A percentile compares a stretch with the other conserved stretches of the same genome.
Evolutionary conservation across 2,113 vertebrate genomes (phyloP).

Genomic region (Gallinago paraguaiae): DNA sequence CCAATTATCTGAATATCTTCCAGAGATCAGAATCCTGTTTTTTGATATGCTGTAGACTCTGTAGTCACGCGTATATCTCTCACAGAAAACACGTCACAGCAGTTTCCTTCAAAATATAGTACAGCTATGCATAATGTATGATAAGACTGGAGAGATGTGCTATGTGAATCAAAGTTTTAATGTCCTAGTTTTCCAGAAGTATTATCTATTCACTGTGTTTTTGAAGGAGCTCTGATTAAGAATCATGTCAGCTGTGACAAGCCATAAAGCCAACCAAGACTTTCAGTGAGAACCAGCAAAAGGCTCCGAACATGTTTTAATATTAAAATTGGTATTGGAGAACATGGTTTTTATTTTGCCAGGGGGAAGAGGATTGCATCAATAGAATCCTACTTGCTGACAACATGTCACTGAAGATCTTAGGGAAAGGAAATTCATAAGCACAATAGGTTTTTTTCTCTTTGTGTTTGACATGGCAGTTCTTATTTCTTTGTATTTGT

Average conservation of each 20-base stretch:
- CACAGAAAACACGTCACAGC: constrained; percentile 24
- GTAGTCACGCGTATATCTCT: background rate
- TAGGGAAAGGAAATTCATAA: background rate
- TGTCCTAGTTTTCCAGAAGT: constrained; percentile 56
- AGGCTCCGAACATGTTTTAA: background rate
- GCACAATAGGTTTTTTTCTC: background rate
- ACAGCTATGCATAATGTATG: constrained; percentile 47
- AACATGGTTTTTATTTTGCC: background rate
- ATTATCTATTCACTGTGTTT: constrained; percentile 32
- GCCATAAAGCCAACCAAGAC: background rate
- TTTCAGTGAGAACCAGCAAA: background rate
- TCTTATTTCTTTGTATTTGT: background rate
- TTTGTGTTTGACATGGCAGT: background rate
- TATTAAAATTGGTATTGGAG: background rate
- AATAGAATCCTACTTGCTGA: background rate
- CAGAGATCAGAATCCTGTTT: background rate
- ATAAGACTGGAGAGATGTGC: background rate
- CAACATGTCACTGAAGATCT: fast-evolving
- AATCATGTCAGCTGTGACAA: constrained; percentile 28
- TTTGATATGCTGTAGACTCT: background rate
- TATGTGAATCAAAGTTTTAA: constrained; percentile 52
- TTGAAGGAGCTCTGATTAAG: constrained; percentile 37
- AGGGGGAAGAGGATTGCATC: background rate
- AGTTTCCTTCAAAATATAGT: constrained; percentile 50
- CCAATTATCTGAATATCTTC: background rate